Conservation (phyloP, 2,797 vertebrate genomes). For the Chiloscyllium punctatum region DNA sequence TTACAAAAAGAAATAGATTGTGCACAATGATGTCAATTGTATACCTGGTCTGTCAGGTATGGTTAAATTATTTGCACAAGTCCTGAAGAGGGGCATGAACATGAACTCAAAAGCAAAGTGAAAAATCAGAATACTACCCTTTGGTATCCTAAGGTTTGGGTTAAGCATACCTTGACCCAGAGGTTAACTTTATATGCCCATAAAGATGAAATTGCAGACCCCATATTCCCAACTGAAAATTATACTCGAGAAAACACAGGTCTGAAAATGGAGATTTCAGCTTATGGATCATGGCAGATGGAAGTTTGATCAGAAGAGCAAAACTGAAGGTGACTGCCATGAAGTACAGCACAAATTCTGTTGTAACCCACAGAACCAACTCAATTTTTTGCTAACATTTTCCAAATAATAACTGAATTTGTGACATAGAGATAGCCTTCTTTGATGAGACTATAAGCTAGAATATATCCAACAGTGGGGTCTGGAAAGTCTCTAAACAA, state of each 20-base stretch:
- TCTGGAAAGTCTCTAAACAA: neutral
- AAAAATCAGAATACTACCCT: neutral
- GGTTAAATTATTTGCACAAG: neutral
- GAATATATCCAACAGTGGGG: neutral
- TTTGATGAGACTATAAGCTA: neutral
- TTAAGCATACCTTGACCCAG: neutral
- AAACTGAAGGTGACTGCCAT: neutral
- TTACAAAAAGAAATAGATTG: too few relatives aligned
- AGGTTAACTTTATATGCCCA: neutral
- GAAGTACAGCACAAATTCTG: neutral
- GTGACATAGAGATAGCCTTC: neutral
- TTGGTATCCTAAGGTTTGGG: neutral
- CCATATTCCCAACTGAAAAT: neutral
- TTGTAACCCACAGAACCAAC: neutral
- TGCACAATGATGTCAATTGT: too few relatives aligned
- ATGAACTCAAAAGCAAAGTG: neutral
- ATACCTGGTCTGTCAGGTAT: neutral
- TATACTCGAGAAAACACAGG: neutral
- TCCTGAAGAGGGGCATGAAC: neutral
- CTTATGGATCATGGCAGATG: neutral
- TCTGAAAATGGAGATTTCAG: neutral
- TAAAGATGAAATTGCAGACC: neutral
- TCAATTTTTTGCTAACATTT: neutral
- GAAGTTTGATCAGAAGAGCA: neutral
- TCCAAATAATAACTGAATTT: neutral